Conservation (phyloP, 2,888 invertebrate genomes). For the Sylvicola fuscatus region DNA sequence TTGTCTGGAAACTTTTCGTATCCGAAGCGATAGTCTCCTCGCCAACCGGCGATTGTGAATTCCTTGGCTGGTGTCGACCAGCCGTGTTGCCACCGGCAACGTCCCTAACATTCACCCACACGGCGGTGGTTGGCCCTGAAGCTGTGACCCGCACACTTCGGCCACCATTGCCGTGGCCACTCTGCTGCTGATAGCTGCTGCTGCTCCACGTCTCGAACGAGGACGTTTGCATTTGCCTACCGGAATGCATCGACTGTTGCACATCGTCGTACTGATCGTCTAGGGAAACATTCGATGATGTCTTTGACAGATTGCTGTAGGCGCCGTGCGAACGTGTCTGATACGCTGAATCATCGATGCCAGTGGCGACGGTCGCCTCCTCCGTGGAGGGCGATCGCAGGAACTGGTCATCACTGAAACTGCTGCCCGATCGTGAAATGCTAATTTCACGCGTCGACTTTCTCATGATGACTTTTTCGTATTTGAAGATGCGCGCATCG, state of each 20-base stretch:
- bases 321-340: slow-evolving; percentile 29
- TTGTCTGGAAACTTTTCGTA: slow-evolving; percentile 35
- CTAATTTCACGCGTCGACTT: slow-evolving; percentile 34
- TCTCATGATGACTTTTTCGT: slow-evolving; percentile 45
- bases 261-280: slow-evolving; percentile 15
- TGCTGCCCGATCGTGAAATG: slow-evolving; percentile 10
- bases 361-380: slow-evolving; percentile 8
- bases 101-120: slow-evolving; percentile 12
- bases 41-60: neutral
- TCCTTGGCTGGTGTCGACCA: slow-evolving; percentile 3
- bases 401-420: slow-evolving; percentile 13
- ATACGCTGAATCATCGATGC: slow-evolving; percentile 33
- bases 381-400: slow-evolving; percentile 33
- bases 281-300: slow-evolving; percentile 30
- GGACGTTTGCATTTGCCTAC: too few relatives aligned
- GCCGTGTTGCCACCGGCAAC: slow-evolving; percentile 6
- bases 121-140: slow-evolving; percentile 6
- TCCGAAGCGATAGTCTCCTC: slow-evolving; percentile 22
- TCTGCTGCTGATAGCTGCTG: too few relatives aligned
- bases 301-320: slow-evolving; percentile 22
- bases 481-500: slow-evolving; percentile 45
- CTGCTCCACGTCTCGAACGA: too few relatives aligned
- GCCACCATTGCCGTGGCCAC: too few relatives aligned
- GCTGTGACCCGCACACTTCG: too few relatives aligned
- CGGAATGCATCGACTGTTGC: too few relatives aligned